These are phyloP conservation scores for Ommatoiulus sabulosus DNA, from an alignment of 2,888 invertebrate genomes.

Conservation along the genomic window DNA sequence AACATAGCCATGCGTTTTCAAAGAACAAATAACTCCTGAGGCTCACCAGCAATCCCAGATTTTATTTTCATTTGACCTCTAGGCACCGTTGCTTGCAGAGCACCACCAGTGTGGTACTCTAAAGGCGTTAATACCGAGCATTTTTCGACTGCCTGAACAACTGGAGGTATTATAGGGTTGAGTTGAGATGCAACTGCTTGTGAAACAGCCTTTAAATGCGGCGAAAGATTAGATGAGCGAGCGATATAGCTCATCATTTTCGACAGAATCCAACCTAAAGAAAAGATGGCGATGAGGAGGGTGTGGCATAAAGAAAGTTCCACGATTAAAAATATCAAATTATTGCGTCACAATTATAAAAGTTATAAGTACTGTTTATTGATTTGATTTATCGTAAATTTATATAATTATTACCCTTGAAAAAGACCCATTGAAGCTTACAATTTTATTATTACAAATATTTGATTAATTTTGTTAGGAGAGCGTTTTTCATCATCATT, in stretches of 20 bases:
- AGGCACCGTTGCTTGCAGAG: slow-evolving; percentile 74
- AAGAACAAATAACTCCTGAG: too few species aligned
- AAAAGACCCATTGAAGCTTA: too few species aligned
- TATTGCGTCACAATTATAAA: not conserved
- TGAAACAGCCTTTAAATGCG: slow-evolving; percentile 62
- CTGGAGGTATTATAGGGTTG: slow-evolving; percentile 65
- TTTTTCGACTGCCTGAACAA: slow-evolving; percentile 68
- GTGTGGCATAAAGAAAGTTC: not conserved
- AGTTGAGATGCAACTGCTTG: slow-evolving; percentile 78
- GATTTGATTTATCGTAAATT: too few species aligned
- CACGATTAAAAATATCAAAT: not conserved
- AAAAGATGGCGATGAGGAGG: not conserved
- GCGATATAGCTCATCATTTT: slow-evolving; percentile 64
- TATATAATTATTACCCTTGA: too few species aligned
- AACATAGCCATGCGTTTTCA: too few species aligned
- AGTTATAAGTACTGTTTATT: not conserved
- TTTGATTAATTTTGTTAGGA: not conserved
- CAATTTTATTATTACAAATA: not conserved
- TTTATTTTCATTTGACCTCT: not conserved
- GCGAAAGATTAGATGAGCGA: slow-evolving; percentile 62
- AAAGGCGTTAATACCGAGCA: slow-evolving; percentile 67
- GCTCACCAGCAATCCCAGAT: slow-evolving; percentile 58
- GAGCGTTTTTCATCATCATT: not conserved
- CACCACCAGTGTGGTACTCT: slow-evolving; percentile 72
- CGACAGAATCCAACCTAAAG: not conserved